Percentiles rank a stretch among this genome's conserved stretches.
phyloP scores from a whole-genome alignment of 2,888 invertebrate genomes.

The Conomelus anceps region DNA sequence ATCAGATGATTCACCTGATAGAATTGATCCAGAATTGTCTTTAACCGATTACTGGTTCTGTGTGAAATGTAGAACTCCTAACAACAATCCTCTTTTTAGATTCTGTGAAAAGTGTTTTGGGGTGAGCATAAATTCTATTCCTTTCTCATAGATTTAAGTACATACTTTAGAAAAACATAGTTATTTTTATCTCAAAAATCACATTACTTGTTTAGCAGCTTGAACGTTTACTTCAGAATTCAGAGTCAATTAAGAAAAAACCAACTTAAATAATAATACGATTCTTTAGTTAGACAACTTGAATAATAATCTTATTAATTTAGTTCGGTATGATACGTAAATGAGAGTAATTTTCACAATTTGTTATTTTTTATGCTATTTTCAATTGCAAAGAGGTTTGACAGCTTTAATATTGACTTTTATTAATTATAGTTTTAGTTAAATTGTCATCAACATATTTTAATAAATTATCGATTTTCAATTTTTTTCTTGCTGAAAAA shows the following conservation, averaged over 20 bases:
- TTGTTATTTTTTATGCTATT: too few relatives aligned
- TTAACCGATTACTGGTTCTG: slow-evolving; percentile 44
- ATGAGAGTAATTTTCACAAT: too few relatives aligned
- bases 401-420: too few relatives aligned
- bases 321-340: background rate
- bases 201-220: background rate
- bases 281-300: background rate
- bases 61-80: slow-evolving; percentile 54
- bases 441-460: too few relatives aligned
- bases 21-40: slow-evolving; percentile 9
- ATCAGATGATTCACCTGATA: background rate
- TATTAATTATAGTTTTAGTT: too few relatives aligned
- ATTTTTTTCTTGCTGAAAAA: too few relatives aligned
- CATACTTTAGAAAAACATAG: background rate
- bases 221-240: too few relatives aligned
- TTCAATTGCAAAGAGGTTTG: too few relatives aligned
- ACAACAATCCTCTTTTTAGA: slow-evolving; percentile 56
- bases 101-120: slow-evolving; percentile 66
- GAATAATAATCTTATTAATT: background rate
- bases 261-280: background rate
- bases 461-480: too few relatives aligned
- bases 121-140: slow-evolving; percentile 42
- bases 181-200: too few relatives aligned
- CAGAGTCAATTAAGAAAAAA: background rate
- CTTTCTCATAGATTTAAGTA: background rate